Evolutionary conservation across 2,888 invertebrate species (phyloP), one percentile per base, ranked within the genome.

Genomic region (Lissocephala sabroskyi): DNA sequence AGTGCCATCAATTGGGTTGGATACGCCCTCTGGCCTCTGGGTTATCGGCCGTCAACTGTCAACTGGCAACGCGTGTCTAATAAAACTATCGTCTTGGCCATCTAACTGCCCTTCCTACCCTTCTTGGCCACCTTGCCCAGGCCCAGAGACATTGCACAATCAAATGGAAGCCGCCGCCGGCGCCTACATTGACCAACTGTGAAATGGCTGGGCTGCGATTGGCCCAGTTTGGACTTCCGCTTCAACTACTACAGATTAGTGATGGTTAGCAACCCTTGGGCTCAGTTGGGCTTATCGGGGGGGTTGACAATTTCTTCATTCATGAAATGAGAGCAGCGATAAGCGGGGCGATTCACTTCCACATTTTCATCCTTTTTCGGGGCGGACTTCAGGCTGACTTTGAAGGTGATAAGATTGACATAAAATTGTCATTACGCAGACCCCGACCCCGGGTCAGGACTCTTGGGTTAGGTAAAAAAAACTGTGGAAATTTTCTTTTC

Each of bases 1-100:
- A 43, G 54, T 43, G 53, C 56, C 62, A 59, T 70, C 61, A 71
- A 67, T 49, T 42, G 35, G n/a, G n/a, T n/a, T n/a, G n/a, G n/a
- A 40, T 43, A 23, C 41, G 45, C 42, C 16, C 26, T 37, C 32
- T 45, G 59, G n/a, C 49, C 52, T 59, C 50, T 45, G 23, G 50
- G 42, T 56, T 62, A 65, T 65, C 58, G 42, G 52, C 32, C 33
- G 41, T 45, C 62, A 52, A 52, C 50, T 42, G 46, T 46, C 62
- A 62, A n/a, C 59, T 45, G 63, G 45, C 63, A 52, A 62, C 65
- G 62, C 71, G 77, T 71, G 75, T 74, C 77, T 77, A 71, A 71
- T 71, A 63, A 63, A 74, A 71, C 61, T 70, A 70, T 70, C 74
- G 59, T 35, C 35, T 13, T 16, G 14, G 16, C 11, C 26, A n/a